A percentile compares a stretch with the other conserved stretches of the same genome.
These are phyloP conservation scores for Ceyx margarethae DNA, from an alignment of 2,113 vertebrate species.

Conservation along the genomic window DNA sequence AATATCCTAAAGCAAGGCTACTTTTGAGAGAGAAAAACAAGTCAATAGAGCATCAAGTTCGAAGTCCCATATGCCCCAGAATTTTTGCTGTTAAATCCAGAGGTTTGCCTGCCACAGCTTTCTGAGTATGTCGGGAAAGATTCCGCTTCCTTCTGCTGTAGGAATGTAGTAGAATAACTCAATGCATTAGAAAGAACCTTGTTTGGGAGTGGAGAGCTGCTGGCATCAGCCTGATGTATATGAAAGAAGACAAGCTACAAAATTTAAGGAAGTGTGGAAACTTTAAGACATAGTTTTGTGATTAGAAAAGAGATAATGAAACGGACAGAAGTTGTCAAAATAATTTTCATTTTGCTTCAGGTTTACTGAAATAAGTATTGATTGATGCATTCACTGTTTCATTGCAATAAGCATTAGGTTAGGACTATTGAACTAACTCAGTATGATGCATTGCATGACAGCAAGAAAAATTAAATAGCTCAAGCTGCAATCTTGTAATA, in stretches of 20 bases:
- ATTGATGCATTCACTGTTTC: conserved; percentile 9
- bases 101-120: neutral
- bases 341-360: conserved; percentile 21
- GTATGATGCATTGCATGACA: neutral
- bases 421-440: conserved; percentile 4
- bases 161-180: neutral
- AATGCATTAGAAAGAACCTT: neutral
- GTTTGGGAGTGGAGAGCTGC: neutral
- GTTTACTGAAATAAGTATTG: conserved; percentile 20
- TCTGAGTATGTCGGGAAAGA: neutral
- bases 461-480: conserved; percentile 20
- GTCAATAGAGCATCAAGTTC: neutral
- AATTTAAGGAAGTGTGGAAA: conserved; percentile 12
- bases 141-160: neutral
- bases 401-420: neutral
- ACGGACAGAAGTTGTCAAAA: conserved; percentile 42
- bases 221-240: conserved; percentile 22
- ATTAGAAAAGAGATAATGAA: conserved; percentile 5
- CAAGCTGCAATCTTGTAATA: neutral
- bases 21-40: neutral
- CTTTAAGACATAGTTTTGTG: conserved; percentile 2
- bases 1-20: neutral
- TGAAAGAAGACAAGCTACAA: conserved; percentile 2
- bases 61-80: neutral
- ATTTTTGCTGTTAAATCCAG: neutral